Evolutionary conservation across 2,113 vertebrate genomes (phyloP).

Genomic region (Daubentonia madagascariensis): DNA sequence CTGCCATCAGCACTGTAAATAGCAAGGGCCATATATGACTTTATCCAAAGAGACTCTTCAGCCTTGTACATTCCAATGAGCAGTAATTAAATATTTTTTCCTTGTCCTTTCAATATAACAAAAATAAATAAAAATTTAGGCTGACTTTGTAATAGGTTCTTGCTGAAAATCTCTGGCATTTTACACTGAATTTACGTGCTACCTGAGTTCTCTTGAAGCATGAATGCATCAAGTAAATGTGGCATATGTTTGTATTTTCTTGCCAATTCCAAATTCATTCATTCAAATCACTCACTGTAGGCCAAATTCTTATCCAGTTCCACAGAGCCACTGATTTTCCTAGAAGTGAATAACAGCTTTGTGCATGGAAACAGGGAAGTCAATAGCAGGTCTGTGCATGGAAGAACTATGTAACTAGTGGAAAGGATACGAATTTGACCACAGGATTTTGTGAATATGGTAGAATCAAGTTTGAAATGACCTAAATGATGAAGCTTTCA

Average conservation of each 20-base stretch:
- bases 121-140: neutral
- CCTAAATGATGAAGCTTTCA: slow-evolving; percentile 28
- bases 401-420: slow-evolving; percentile 4
- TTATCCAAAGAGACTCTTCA: neutral
- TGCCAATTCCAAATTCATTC: slow-evolving; percentile 72
- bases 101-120: slow-evolving; percentile 18
- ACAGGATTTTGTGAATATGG: slow-evolving; percentile 3
- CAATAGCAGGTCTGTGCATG: slow-evolving; percentile 57
- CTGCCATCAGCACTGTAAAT: neutral
- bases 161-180: slow-evolving; percentile 42
- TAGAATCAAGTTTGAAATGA: slow-evolving; percentile 1
- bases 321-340: slow-evolving; percentile 52
- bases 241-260: slow-evolving; percentile 61
- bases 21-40: neutral
- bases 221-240: slow-evolving; percentile 55
- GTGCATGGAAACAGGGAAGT: slow-evolving; percentile 36
- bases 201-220: slow-evolving; percentile 64
- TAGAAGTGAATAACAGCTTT: slow-evolving; percentile 71
- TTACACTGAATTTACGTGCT: slow-evolving; percentile 18
- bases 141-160: neutral
- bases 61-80: neutral
- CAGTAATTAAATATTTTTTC: neutral
- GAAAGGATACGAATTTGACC: slow-evolving; percentile 45
- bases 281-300: slow-evolving; percentile 67
- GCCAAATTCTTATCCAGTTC: slow-evolving; percentile 68